phyloP scores from a whole-genome alignment of 1,140 invertebrate species.

The Nilaparvata lugens region DNA sequence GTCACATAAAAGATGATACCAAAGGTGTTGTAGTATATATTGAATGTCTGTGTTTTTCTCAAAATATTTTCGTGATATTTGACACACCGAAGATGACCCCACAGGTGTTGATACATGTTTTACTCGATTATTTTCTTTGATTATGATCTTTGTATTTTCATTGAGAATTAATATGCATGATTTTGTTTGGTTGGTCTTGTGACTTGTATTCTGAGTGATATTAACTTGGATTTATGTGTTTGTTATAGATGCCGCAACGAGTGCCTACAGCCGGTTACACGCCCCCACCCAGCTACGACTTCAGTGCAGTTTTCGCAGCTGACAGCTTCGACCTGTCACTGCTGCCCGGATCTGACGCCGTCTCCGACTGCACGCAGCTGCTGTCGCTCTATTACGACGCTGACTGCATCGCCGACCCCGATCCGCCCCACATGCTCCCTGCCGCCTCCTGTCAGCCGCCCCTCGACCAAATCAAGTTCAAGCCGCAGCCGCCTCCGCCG shows the following conservation, averaged over 20 bases:
- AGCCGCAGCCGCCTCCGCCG: constrained; percentile 2
- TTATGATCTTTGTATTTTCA: too few relatives aligned
- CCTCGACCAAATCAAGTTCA: constrained; percentile 17
- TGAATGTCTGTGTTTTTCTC: too few relatives aligned
- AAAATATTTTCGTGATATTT: too few relatives aligned
- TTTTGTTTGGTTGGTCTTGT: too few relatives aligned
- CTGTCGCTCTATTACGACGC: constrained; percentile 37
- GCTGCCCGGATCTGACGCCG: constrained; percentile 45
- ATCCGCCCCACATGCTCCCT: constrained; percentile 42
- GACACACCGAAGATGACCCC: too few relatives aligned
- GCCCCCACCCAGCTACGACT: constrained; percentile 56
- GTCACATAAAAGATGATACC: too few relatives aligned
- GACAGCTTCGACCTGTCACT: constrained; percentile 64
- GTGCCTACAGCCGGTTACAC: constrained; percentile 54
- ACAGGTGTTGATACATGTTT: too few relatives aligned
- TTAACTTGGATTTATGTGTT: too few relatives aligned
- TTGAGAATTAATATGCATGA: too few relatives aligned
- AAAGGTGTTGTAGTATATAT: too few relatives aligned
- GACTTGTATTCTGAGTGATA: too few relatives aligned
- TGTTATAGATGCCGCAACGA: constrained; percentile 70
- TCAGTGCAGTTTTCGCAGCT: constrained; percentile 48
- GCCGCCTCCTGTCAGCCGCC: constrained; percentile 32
- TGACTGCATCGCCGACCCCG: constrained; percentile 20
- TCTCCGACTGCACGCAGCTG: constrained; percentile 43
- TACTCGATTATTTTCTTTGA: too few relatives aligned